Evolutionary conservation across 2,113 vertebrate species (phyloP).

Genomic region (Grantiella picta): DNA sequence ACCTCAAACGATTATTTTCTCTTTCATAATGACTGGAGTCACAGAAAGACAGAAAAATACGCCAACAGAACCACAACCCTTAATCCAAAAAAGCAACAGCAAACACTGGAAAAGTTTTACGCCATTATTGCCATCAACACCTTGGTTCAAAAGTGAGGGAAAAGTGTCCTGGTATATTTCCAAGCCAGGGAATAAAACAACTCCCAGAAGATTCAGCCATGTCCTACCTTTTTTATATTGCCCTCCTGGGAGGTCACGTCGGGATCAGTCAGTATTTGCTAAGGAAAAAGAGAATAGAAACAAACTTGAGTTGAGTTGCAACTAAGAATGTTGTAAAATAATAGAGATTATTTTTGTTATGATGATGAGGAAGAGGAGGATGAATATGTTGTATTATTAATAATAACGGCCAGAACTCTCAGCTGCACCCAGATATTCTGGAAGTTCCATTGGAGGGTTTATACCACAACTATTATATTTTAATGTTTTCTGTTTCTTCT

Average conservation of each 20-base stretch:
- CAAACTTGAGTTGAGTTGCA: not conserved
- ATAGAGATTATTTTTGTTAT: not conserved
- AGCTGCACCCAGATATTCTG: not conserved
- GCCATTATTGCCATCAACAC: rapidly evolving
- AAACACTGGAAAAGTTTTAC: not conserved
- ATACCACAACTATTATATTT: not conserved
- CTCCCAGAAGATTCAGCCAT: not conserved
- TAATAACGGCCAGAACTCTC: not conserved
- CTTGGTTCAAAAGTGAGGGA: not conserved
- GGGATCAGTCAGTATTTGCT: conserved; percentile 87
- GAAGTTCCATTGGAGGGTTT: rapidly evolving
- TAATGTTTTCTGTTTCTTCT: not conserved
- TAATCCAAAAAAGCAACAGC: not conserved
- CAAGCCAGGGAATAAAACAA: not conserved
- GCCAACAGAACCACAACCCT: not conserved
- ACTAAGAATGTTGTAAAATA: not conserved
- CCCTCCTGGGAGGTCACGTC: conserved; percentile 84
- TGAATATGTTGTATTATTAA: not conserved
- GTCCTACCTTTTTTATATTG: conserved; percentile 91
- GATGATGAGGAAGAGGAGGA: rapidly evolving
- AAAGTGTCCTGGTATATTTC: not conserved
- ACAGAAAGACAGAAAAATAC: not conserved
- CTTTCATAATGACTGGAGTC: not conserved
- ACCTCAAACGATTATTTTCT: not conserved
- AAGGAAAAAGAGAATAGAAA: not conserved